Evolutionary conservation across 1,140 invertebrate genomes (phyloP).

Genomic region (Danaus melanippus): DNA sequence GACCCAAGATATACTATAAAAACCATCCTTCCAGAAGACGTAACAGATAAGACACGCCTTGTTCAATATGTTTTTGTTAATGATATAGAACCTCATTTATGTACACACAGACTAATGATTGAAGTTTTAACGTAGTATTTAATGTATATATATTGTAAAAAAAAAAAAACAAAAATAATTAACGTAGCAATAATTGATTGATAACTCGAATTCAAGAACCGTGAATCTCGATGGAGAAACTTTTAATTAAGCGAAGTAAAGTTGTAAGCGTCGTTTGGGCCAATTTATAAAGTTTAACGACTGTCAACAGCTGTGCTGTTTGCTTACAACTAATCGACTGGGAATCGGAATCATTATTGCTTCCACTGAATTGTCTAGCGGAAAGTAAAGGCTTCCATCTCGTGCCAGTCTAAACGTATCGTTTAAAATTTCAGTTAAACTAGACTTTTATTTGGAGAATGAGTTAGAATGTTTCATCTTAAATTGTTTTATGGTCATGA

Average conservation of each 20-base stretch:
- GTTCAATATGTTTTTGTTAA: neutral
- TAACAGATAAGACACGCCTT: neutral
- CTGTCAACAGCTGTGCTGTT: slow-evolving; percentile 22
- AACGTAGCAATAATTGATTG: slow-evolving; percentile 13
- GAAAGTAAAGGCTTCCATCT: too few relatives aligned
- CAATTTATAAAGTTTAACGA: slow-evolving; percentile 42
- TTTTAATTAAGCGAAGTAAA: slow-evolving; percentile 51
- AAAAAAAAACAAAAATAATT: slow-evolving; percentile 4
- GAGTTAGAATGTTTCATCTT: too few relatives aligned
- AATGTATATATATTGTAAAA: too few relatives aligned
- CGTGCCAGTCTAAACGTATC: too few relatives aligned
- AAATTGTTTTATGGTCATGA: too few relatives aligned
- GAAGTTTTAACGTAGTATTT: too few relatives aligned
- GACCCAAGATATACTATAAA: slow-evolving; percentile 12
- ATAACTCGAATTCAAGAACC: slow-evolving; percentile 1
- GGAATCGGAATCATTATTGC: too few relatives aligned
- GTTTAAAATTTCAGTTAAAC: too few relatives aligned
- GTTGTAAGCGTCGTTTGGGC: slow-evolving; percentile 34
- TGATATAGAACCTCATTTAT: too few relatives aligned
- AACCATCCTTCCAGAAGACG: slow-evolving; percentile 8
- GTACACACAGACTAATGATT: too few relatives aligned
- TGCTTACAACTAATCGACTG: neutral
- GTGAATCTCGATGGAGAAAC: slow-evolving; percentile 21
- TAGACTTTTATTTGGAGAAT: too few relatives aligned
- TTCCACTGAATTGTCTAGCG: too few relatives aligned